A percentile compares a stretch with the other conserved stretches of the same genome.
phyloP scores from a whole-genome alignment of 2,113 vertebrate genomes.

The Hippotragus niger region DNA sequence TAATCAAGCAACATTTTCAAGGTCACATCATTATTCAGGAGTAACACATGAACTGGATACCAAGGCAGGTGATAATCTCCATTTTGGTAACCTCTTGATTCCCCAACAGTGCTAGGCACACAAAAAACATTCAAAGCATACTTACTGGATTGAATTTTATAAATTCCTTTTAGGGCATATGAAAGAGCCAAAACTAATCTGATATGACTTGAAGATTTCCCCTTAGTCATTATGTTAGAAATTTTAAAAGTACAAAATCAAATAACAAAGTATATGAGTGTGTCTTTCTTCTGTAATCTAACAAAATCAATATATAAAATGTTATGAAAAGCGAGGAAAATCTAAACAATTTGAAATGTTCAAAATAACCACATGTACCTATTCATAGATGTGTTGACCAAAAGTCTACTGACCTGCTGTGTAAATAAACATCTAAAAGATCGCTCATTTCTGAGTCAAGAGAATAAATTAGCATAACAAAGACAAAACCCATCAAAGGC shows the following conservation, averaged over 20 bases:
- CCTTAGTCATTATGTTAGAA: neutral
- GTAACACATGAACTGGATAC: neutral
- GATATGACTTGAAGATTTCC: neutral
- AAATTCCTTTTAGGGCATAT: neutral
- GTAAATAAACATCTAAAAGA: neutral
- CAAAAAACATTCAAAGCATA: neutral
- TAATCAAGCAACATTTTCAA: neutral
- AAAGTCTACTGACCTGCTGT: neutral
- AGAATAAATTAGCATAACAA: slow-evolving; percentile 23
- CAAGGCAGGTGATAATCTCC: neutral
- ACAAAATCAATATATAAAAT: slow-evolving; percentile 10
- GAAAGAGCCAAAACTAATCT: neutral
- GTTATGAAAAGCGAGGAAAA: neutral
- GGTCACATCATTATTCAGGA: neutral
- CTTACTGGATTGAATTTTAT: neutral
- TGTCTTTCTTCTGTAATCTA: neutral
- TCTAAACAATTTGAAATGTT: neutral
- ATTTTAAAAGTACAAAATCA: neutral
- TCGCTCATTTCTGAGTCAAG: neutral
- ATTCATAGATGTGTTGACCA: neutral
- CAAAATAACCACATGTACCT: neutral
- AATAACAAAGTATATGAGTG: neutral
- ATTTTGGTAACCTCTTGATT: neutral
- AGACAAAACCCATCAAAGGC: neutral
- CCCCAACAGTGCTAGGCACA: neutral